Conservation (phyloP, 2,797 vertebrate species). For the Trichosurus vulpecula region DNA sequence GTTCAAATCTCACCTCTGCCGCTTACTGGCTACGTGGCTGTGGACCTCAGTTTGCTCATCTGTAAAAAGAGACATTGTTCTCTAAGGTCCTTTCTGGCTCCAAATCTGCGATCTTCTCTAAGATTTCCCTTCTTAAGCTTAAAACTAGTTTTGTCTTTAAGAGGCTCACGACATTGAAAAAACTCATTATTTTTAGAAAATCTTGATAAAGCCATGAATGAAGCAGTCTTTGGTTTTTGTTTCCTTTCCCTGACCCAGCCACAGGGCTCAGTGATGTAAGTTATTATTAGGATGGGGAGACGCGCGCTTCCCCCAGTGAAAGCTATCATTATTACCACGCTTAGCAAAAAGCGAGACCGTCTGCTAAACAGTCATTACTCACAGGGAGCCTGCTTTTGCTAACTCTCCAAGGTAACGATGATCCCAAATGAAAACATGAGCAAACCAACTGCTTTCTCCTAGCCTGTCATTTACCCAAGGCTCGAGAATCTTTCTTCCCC, state of each 20-base stretch:
- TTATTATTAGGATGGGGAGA: background rate
- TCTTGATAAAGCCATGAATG: background rate
- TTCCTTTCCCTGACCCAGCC: background rate
- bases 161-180: background rate
- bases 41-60: background rate
- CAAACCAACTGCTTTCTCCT: background rate
- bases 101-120: background rate
- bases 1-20: background rate
- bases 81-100: background rate
- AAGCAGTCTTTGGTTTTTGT: background rate
- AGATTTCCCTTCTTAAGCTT: background rate
- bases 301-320: background rate
- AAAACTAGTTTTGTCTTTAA: background rate
- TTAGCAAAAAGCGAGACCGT: background rate
- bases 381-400: slow-evolving; percentile 9
- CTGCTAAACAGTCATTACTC: slow-evolving; percentile 3
- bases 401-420: background rate
- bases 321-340: background rate
- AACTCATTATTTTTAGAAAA: slow-evolving; percentile 33
- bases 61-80: background rate
- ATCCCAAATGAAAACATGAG: slow-evolving; percentile 6
- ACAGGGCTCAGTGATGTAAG: background rate
- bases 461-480: background rate
- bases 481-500: background rate
- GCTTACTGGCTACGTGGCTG: background rate